phyloP scores from a whole-genome alignment of 2,888 invertebrate genomes.

The Caenorhabditis afra region DNA sequence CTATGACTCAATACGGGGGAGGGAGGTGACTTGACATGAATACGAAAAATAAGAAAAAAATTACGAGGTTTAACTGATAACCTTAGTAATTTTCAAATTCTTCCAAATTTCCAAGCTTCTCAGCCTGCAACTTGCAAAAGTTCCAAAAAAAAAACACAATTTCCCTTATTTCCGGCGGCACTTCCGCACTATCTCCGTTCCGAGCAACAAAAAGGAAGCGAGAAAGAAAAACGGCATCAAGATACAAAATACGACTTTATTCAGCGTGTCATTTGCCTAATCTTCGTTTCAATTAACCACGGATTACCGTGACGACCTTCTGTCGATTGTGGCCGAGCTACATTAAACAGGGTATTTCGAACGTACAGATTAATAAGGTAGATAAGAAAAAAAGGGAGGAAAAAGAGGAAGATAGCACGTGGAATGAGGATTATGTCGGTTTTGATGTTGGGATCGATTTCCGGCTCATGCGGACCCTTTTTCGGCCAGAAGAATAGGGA shows the following conservation, averaged over 20 bases:
- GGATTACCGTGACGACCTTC: constrained; percentile 23
- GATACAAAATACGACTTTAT: neutral
- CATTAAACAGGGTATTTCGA: constrained; percentile 33
- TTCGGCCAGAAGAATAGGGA: constrained; percentile 35
- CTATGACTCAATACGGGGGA: too few relatives aligned
- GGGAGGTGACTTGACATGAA: too few relatives aligned
- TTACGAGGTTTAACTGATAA: too few relatives aligned
- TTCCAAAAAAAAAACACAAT: too few relatives aligned
- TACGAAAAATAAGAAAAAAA: too few relatives aligned
- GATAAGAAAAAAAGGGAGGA: constrained; percentile 29
- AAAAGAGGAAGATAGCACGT: constrained; percentile 22
- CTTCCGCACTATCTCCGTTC: too few relatives aligned
- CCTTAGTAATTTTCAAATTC: too few relatives aligned
- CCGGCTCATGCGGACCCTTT: constrained; percentile 28
- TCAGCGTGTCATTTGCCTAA: constrained; percentile 12
- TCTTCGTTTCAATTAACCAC: constrained; percentile 31
- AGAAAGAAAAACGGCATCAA: too few relatives aligned
- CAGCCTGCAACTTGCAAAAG: too few relatives aligned
- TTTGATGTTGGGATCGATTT: neutral
- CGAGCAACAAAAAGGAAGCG: too few relatives aligned
- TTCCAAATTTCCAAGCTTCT: too few relatives aligned
- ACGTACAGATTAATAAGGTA: constrained; percentile 35
- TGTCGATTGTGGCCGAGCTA: constrained; percentile 42
- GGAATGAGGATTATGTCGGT: constrained; percentile 45
- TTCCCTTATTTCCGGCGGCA: too few relatives aligned